A percentile compares a stretch with the other conserved stretches of the same genome.
phyloP scores from a whole-genome alignment of 2,113 vertebrate genomes.

The Cranoglanis bouderius region DNA sequence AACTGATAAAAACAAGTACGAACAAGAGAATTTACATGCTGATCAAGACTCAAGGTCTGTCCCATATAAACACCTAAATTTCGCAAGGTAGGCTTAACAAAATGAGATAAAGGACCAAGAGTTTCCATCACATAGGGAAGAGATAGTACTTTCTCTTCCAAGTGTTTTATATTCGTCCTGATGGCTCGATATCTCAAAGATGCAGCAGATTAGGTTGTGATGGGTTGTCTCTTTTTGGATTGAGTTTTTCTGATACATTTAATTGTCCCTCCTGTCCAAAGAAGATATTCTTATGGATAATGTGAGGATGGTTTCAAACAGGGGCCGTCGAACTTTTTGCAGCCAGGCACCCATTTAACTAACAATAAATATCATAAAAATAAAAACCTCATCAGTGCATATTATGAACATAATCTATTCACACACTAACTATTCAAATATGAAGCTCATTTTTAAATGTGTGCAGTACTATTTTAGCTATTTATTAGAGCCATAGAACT shows the following conservation, averaged over 20 bases:
- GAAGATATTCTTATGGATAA: not conserved
- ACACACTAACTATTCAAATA: not conserved
- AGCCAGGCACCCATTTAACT: not conserved
- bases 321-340: not conserved
- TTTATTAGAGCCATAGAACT: not conserved
- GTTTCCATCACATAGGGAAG: too few relatives aligned
- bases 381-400: not conserved
- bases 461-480: not conserved
- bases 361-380: not conserved
- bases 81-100: too few relatives aligned
- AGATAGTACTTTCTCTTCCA: not conserved
- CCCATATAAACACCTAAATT: too few relatives aligned
- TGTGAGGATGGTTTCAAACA: not conserved
- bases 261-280: not conserved
- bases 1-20: too few relatives aligned
- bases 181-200: not conserved
- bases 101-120: too few relatives aligned
- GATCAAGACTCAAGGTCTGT: too few relatives aligned
- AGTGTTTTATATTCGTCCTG: not conserved
- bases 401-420: not conserved
- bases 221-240: conserved; percentile 2
- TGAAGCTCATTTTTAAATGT: not conserved
- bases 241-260: not conserved
- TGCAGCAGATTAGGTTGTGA: not conserved
- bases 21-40: too few relatives aligned